phyloP scores from a whole-genome alignment of 2,113 vertebrate species.

The Chaetodon trifascialis region DNA sequence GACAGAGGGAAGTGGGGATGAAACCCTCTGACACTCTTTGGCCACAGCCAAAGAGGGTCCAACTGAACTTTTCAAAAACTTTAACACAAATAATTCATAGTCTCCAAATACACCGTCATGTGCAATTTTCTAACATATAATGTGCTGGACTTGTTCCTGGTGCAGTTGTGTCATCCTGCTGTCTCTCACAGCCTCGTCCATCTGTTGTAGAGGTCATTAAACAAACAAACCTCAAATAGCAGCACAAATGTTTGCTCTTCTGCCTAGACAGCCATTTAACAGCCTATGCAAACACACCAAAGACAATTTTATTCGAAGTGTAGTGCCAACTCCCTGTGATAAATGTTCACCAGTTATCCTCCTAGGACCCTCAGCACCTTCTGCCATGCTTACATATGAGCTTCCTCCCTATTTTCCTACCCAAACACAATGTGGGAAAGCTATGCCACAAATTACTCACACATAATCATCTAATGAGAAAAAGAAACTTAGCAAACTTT shows the following conservation, averaged over 20 bases:
- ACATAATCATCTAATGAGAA: not conserved
- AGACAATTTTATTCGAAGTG: not conserved
- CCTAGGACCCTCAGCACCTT: not conserved
- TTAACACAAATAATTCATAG: not conserved
- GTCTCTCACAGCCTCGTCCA: constrained; percentile 3
- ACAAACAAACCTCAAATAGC: constrained; percentile 38
- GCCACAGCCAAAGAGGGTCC: not conserved
- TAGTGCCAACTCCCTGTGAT: not conserved
- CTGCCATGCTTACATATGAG: not conserved
- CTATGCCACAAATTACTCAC: no score
- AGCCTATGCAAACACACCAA: constrained; percentile 36
- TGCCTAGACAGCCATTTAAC: constrained; percentile 24
- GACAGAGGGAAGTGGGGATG: no score
- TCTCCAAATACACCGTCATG: not conserved
- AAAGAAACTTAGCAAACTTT: not conserved
- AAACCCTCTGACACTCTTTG: no score
- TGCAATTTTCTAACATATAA: not conserved
- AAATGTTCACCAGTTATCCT: not conserved
- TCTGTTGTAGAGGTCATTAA: constrained; percentile 55
- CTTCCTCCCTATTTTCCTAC: not conserved
- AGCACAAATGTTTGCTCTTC: constrained; percentile 26
- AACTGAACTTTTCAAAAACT: not conserved
- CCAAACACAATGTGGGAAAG: not conserved
- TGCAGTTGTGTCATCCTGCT: constrained; percentile 6
- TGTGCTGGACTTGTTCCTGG: not conserved